Evolutionary conservation across 2,888 invertebrate species (phyloP), one percentile per base, ranked within the genome.

Genomic region (Slavum lentiscoides): DNA sequence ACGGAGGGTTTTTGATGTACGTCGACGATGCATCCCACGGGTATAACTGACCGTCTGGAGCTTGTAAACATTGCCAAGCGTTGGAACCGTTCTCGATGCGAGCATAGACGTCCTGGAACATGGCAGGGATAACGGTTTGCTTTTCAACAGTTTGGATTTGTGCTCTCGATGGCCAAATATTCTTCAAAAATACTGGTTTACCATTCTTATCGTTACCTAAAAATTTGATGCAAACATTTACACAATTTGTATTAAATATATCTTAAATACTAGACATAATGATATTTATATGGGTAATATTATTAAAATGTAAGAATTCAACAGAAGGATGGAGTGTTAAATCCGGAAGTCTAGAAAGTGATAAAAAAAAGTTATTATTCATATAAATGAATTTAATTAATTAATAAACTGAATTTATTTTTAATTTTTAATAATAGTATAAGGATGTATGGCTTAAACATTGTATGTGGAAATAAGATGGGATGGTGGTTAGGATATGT

Each of bases 1-100:
- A 99, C 2, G 98, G 98, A 0, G 98, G 98, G 83, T 89, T 91
- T 88, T 97, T 97, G 84, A 99, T 98, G 86, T 98, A 99, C 0
- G 98, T 98, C 0, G 97, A 98, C 81, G 89, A 88, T 0, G 86
- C 85, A 84, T 96, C 95, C 98, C 98, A 99, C 0, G 95, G 93
- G 87, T 98, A 99, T 30, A 97, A 88, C 85, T 92, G 90, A 13
- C 93, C 92, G 30, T 91, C 89, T 0, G 97, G 94, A 4, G 95
- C 94, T 1, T 90, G 86, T 77, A 98, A 87, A 0, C 88, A 87
- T 85, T 95, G 94, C 98, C 98, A 98, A 61, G 92, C 91, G 0
- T 90, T 87, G 11, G 94, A 96, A 0, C 98, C 98, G 43, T 88
- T 87, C 87, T 96, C 92, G 80, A 98, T 96, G 86, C 92, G 91